phyloP scores from a whole-genome alignment of 2,888 invertebrate species.

The Tinea trinotella region DNA sequence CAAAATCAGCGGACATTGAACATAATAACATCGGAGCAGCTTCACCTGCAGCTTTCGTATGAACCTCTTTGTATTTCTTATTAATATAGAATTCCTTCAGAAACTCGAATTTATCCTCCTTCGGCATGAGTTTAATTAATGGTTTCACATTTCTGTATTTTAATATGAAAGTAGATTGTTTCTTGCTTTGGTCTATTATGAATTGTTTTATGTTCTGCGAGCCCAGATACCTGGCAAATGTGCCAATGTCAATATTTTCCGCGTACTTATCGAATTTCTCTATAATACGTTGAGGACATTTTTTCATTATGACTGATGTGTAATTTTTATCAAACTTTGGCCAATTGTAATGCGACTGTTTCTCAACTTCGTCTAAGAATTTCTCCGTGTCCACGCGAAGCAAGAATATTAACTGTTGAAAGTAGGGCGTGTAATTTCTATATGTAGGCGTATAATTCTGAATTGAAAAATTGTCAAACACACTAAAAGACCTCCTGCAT shows the following conservation, averaged over 20 bases:
- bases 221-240: conserved; percentile 41
- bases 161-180: conserved; percentile 27
- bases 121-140: conserved; percentile 37
- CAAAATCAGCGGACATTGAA: not conserved
- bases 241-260: conserved; percentile 33
- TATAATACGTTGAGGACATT: conserved; percentile 33
- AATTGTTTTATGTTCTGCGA: conserved; percentile 37
- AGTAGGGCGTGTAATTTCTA: not conserved
- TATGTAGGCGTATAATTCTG: not conserved
- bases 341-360: conserved; percentile 15
- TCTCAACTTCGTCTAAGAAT: conserved; percentile 36
- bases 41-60: too few species aligned
- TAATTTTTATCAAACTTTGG: conserved; percentile 32
- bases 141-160: conserved; percentile 31
- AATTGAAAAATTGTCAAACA: conserved; percentile 29
- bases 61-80: too few species aligned
- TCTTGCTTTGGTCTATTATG: conserved; percentile 30
- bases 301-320: conserved; percentile 40
- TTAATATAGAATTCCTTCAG: conserved; percentile 40
- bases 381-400: conserved; percentile 23
- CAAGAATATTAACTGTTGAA: conserved; percentile 14
- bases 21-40: not conserved
- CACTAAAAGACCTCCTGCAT: conserved; percentile 30
- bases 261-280: conserved; percentile 36
- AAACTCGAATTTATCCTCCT: conserved; percentile 38